These are phyloP conservation scores for Dicyrtomina minuta DNA, from an alignment of 2,888 invertebrate species.

Conservation along the genomic window DNA sequence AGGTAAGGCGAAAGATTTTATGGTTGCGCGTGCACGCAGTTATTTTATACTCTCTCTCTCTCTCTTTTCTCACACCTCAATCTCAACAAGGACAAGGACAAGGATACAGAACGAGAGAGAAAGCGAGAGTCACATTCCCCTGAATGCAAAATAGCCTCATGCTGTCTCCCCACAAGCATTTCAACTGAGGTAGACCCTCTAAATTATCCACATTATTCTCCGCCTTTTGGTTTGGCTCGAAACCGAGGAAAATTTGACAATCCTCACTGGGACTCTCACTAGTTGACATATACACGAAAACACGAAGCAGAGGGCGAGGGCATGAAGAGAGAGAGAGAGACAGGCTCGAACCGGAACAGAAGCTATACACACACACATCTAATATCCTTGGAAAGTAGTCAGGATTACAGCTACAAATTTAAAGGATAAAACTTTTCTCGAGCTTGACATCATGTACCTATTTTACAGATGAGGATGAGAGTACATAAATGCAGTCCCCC, in stretches of 20 bases:
- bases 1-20: background rate
- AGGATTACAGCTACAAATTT: no score
- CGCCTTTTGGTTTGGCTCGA: background rate
- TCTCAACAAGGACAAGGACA: background rate
- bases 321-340: background rate
- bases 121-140: background rate
- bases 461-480: no score
- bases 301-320: background rate
- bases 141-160: conserved; percentile 1
- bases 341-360: no score
- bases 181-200: background rate
- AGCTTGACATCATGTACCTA: no score
- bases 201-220: conserved; percentile 6
- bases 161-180: background rate
- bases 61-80: conserved; percentile 2
- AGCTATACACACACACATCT: no score
- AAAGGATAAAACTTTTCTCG: no score
- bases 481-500: no score
- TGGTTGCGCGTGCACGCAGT: conserved; percentile 6
- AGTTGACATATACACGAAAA: no score
- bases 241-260: background rate
- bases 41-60: background rate
- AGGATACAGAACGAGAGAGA: no score
- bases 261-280: background rate
- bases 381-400: background rate